Percentiles rank a stretch among this genome's conserved stretches.
phyloP scores from a whole-genome alignment of 2,888 invertebrate genomes.

The Trichogramma dendrolimi region DNA sequence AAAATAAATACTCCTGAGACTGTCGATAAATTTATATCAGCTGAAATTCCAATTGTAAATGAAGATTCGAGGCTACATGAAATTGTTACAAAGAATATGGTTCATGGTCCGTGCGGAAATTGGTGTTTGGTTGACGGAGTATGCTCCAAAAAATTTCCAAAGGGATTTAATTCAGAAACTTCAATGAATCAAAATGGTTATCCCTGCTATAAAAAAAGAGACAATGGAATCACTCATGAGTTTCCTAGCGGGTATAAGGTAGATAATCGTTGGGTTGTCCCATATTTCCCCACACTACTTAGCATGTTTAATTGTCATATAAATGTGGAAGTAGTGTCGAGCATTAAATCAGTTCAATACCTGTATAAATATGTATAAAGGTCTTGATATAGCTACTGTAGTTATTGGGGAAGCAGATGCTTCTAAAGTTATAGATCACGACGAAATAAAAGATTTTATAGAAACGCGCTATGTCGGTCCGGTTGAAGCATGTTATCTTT shows the following conservation, averaged over 20 bases:
- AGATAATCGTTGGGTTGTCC: slow-evolving; percentile 40
- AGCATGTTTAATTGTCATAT: slow-evolving; percentile 26
- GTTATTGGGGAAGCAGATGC: slow-evolving; percentile 24
- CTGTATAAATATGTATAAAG: slow-evolving; percentile 21
- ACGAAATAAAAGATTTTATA: too few species aligned
- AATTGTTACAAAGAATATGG: slow-evolving; percentile 42
- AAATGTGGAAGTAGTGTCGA: slow-evolving; percentile 35
- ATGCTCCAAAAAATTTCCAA: slow-evolving; percentile 38
- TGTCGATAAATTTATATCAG: slow-evolving; percentile 15
- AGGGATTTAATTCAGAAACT: slow-evolving; percentile 33
- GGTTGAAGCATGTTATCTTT: too few species aligned
- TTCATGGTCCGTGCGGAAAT: slow-evolving; percentile 44
- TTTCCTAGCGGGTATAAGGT: slow-evolving; percentile 26
- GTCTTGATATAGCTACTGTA: slow-evolving; percentile 11
- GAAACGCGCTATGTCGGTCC: too few species aligned
- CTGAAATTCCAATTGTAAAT: slow-evolving; percentile 32
- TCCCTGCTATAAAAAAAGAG: slow-evolving; percentile 33
- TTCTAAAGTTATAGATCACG: too few species aligned
- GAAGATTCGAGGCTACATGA: slow-evolving; percentile 35
- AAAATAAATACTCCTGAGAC: slow-evolving; percentile 28
- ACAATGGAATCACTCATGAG: slow-evolving; percentile 31
- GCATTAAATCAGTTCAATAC: slow-evolving; percentile 28
- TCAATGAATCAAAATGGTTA: slow-evolving; percentile 35
- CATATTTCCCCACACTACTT: slow-evolving; percentile 15
- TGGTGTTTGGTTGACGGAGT: slow-evolving; percentile 30